These are phyloP conservation scores for Mus spretus DNA, from an alignment of 2,797 vertebrate genomes.

Conservation along the genomic window DNA sequence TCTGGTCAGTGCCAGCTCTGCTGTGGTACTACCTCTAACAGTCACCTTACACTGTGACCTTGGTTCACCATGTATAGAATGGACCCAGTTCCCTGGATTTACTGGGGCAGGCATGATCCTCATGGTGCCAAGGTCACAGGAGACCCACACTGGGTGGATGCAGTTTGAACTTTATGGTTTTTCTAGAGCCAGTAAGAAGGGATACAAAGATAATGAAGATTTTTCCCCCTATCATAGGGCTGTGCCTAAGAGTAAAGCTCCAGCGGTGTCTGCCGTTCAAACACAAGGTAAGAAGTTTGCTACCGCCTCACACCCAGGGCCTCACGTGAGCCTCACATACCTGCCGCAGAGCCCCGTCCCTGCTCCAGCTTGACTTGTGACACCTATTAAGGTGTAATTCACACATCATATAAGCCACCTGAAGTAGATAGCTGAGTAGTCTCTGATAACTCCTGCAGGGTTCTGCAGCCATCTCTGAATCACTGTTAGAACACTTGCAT, in stretches of 20 bases:
- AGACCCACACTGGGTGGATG: background rate
- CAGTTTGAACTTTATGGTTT: slow-evolving; percentile 10
- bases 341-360: background rate
- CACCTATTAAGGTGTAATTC: background rate
- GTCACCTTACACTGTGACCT: slow-evolving; percentile 43
- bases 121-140: background rate
- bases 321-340: background rate
- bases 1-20: background rate
- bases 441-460: background rate
- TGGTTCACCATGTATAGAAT: slow-evolving; percentile 26
- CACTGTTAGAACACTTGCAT: background rate
- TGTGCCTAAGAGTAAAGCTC: slow-evolving; percentile 98
- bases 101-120: slow-evolving; percentile 25
- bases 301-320: slow-evolving; percentile 3
- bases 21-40: background rate
- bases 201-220: background rate
- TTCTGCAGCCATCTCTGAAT: background rate
- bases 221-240: slow-evolving; percentile 88
- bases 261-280: slow-evolving; percentile 97
- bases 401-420: no score
- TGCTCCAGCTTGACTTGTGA: background rate
- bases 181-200: slow-evolving; percentile 44
- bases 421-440: background rate
- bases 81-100: background rate
- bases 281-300: slow-evolving; percentile 94